phyloP scores from a whole-genome alignment of 2,797 vertebrate genomes.

The Linurgus olivaceus region DNA sequence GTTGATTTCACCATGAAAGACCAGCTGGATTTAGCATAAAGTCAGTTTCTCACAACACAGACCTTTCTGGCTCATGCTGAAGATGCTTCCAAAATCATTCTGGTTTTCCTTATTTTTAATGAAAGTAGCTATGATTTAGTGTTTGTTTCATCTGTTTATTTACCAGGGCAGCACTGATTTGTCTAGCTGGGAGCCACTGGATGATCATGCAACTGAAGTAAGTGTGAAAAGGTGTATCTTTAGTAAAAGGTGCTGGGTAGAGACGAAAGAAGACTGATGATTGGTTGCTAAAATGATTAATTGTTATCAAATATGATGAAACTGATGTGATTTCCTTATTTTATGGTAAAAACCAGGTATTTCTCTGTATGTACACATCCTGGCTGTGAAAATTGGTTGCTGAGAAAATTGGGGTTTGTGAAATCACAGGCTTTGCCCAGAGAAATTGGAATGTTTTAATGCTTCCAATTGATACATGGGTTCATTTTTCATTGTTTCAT shows the following conservation, averaged over 20 bases:
- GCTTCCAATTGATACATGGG: not conserved
- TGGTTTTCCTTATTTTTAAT: not conserved
- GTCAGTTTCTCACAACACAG: not conserved
- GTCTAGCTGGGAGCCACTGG: not conserved
- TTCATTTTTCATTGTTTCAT: not conserved
- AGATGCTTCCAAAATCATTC: not conserved
- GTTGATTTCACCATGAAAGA: not conserved
- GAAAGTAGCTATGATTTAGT: not conserved
- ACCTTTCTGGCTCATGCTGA: not conserved
- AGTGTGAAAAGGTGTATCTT: not conserved
- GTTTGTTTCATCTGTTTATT: not conserved
- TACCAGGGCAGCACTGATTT: not conserved
- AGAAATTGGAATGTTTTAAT: not conserved
- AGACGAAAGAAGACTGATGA: not conserved
- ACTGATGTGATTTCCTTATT: fast-evolving
- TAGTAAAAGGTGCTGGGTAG: not conserved
- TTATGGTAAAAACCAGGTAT: not conserved
- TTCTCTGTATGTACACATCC: fast-evolving
- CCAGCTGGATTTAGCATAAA: not conserved
- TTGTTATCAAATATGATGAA: not conserved
- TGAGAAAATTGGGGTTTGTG: not conserved
- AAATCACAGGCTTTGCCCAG: not conserved
- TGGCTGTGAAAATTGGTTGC: not conserved
- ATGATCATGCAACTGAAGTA: not conserved
- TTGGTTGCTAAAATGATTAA: not conserved